phyloP scores from a whole-genome alignment of 2,888 invertebrate species.

The Ectemnius cavifrons region DNA sequence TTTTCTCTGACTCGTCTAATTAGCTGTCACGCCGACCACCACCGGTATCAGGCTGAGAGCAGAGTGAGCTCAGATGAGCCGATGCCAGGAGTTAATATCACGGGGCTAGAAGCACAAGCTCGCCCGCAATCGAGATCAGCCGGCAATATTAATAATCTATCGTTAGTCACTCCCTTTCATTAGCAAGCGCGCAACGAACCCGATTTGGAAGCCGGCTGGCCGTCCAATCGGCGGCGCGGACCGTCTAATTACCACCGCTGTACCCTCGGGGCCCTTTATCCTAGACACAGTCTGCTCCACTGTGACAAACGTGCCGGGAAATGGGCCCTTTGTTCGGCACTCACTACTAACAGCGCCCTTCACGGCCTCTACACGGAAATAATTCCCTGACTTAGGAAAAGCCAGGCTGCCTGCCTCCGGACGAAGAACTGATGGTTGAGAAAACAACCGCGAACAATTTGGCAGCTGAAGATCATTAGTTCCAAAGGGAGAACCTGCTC shows the following conservation, averaged over 20 bases:
- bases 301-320: conserved; percentile 52
- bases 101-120: conserved; percentile 29
- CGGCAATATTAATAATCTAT: conserved; percentile 62
- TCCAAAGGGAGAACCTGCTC: no score
- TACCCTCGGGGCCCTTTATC: conserved; percentile 26
- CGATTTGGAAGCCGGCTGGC: conserved; percentile 56
- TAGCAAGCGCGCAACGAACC: conserved; percentile 52
- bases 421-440: background rate
- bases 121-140: conserved; percentile 59
- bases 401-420: no score
- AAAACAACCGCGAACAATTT: background rate
- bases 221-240: conserved; percentile 43
- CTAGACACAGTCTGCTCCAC: conserved; percentile 32
- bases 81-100: conserved; percentile 43
- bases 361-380: background rate
- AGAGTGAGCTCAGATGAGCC: conserved; percentile 14
- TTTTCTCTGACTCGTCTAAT: conserved; percentile 57
- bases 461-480: background rate
- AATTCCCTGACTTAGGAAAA: no score
- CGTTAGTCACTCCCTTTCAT: conserved; percentile 61
- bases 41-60: conserved; percentile 43
- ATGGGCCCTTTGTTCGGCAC: conserved; percentile 40
- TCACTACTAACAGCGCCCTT: background rate
- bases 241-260: conserved; percentile 53
- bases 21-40: conserved; percentile 49